phyloP scores from a whole-genome alignment of 2,888 invertebrate species.

The Tiphia femorata region DNA sequence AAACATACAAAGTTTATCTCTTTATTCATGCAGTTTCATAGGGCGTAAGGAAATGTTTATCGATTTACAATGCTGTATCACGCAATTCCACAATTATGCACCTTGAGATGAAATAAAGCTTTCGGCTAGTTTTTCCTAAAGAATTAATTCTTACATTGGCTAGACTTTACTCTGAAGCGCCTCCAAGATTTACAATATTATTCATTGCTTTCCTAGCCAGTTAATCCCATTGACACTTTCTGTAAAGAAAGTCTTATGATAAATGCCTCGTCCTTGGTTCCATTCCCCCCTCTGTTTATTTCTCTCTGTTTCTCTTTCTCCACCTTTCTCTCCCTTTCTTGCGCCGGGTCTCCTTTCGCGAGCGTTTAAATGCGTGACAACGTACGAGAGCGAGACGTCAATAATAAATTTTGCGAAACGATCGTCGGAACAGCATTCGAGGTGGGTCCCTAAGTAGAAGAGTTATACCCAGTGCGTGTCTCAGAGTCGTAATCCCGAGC shows the following conservation, averaged over 20 bases:
- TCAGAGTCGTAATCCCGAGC: constrained; percentile 62
- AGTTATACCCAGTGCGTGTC: constrained; percentile 65
- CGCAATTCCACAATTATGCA: no score
- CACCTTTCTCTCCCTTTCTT: background rate
- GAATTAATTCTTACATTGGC: no score
- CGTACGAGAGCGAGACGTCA: constrained; percentile 22
- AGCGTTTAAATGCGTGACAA: constrained; percentile 12
- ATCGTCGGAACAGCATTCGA: constrained; percentile 40
- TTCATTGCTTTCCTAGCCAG: no score
- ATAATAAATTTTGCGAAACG: constrained; percentile 41
- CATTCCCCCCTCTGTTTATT: background rate
- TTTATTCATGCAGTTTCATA: background rate
- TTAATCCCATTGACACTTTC: no score
- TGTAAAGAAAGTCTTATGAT: no score
- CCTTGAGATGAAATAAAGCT: no score
- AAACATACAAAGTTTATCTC: no score
- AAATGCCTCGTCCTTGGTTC: no score
- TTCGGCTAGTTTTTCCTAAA: no score
- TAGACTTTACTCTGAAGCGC: no score
- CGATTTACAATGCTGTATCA: background rate
- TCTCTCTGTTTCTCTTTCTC: background rate
- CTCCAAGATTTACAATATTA: no score
- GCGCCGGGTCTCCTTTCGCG: background rate
- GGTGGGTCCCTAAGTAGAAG: constrained; percentile 39
- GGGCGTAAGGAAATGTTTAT: background rate